Conservation (phyloP, 2,113 vertebrate species). For the Sander lucioperca region DNA sequence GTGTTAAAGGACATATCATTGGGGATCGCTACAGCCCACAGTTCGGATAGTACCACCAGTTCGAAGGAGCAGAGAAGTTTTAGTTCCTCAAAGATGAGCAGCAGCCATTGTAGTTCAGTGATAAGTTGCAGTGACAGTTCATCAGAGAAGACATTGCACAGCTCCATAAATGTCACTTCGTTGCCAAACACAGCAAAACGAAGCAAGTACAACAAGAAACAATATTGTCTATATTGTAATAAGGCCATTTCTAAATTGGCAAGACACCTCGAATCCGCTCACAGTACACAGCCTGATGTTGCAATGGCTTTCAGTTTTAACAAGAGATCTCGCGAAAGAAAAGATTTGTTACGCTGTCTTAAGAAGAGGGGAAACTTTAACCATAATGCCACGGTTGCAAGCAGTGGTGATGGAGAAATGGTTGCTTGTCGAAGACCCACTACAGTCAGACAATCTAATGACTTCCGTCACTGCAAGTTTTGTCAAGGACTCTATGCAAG, state of each 20-base stretch:
- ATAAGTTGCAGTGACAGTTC: fast-evolving
- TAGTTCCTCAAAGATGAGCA: neutral
- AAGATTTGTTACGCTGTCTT: neutral
- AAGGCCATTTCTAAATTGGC: constrained; percentile 36
- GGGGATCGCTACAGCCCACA: neutral
- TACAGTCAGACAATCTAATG: too few relatives aligned
- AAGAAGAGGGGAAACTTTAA: too few relatives aligned
- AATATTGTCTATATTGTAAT: constrained; percentile 32
- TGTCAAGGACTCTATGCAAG: too few relatives aligned
- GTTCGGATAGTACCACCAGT: neutral
- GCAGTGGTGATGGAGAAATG: too few relatives aligned
- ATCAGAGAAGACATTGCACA: neutral
- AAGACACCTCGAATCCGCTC: constrained; percentile 1
- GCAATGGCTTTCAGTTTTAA: constrained; percentile 19
- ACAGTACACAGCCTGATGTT: constrained; percentile 11
- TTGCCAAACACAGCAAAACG: neutral
- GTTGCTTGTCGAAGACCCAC: too few relatives aligned
- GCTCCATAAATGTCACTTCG: neutral
- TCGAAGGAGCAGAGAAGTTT: neutral
- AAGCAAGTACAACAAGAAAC: constrained; percentile 28
- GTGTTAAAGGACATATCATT: neutral
- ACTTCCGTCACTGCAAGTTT: too few relatives aligned
- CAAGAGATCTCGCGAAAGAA: neutral
- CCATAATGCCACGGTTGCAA: too few relatives aligned
- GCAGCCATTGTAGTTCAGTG: neutral